A percentile compares a stretch with the other conserved stretches of the same genome.
Conservation (phyloP, 1,140 invertebrate species). For the Rhopalosiphum padi region DNA sequence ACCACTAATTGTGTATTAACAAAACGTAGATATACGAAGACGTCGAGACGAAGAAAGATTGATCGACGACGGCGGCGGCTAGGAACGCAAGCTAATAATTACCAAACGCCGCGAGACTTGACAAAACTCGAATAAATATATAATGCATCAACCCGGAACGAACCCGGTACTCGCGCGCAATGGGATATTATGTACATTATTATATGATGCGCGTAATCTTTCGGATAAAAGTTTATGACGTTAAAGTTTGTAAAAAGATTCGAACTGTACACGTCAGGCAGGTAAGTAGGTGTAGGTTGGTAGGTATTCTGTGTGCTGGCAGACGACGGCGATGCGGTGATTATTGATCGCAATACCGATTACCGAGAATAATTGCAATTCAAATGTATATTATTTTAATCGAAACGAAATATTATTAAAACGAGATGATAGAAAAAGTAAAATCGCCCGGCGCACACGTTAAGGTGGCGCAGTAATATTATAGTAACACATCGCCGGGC, state of each 20-base stretch:
- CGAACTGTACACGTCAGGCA: background rate
- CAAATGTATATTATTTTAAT: constrained; percentile 13
- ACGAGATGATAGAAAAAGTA: background rate
- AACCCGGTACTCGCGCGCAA: background rate
- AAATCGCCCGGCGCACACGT: background rate
- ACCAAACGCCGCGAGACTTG: background rate
- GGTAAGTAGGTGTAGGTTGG: background rate
- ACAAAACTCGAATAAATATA: constrained; percentile 25
- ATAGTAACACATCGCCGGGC: background rate
- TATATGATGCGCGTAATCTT: no score
- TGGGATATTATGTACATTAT: background rate
- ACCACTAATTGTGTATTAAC: constrained; percentile 52
- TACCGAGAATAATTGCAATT: background rate
- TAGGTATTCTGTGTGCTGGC: background rate
- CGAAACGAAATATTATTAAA: background rate
- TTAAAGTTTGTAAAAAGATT: background rate
- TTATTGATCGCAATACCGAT: background rate
- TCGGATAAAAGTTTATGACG: background rate
- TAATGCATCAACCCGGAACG: background rate
- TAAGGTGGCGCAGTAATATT: background rate
- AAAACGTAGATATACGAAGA: constrained; percentile 2
- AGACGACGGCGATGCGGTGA: background rate
- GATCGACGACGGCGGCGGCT: background rate
- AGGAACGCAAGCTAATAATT: constrained; percentile 32
- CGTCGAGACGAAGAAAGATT: constrained; percentile 26